Percentiles rank a stretch among this genome's conserved stretches.
Conservation (phyloP, 2,888 invertebrate genomes). For the Hypena proboscidalis region DNA sequence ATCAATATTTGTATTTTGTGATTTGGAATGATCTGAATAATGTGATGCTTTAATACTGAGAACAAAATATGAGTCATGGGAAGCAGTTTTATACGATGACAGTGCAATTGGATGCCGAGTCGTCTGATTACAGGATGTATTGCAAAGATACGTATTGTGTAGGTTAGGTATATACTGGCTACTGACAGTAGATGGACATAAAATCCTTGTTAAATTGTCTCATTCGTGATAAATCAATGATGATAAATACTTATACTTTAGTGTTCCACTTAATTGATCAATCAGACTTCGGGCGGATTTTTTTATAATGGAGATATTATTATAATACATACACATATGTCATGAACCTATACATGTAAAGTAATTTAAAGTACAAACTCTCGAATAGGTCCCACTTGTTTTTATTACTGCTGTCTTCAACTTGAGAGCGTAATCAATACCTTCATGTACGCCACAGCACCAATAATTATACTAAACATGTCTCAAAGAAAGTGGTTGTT, state of each 20-base stretch:
- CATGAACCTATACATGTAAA: not conserved
- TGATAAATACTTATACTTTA: too few relatives aligned
- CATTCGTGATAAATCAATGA: too few relatives aligned
- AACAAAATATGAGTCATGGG: conserved; percentile 7
- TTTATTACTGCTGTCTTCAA: conserved; percentile 4
- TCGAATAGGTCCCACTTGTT: conserved; percentile 24
- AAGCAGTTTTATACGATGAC: conserved; percentile 4
- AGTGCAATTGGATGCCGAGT: conserved; percentile 1
- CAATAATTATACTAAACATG: conserved; percentile 11
- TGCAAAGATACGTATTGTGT: not conserved
- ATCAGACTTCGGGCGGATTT: too few relatives aligned
- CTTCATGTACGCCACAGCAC: conserved; percentile 6
- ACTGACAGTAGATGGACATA: too few relatives aligned
- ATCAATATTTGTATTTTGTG: too few relatives aligned
- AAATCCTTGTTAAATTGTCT: too few relatives aligned
- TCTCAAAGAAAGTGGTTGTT: conserved; percentile 15
- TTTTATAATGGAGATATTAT: too few relatives aligned
- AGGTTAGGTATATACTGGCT: not conserved
- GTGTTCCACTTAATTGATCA: too few relatives aligned
- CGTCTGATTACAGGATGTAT: conserved; percentile 1
- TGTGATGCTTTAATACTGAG: too few relatives aligned
- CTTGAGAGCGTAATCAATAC: conserved; percentile 23
- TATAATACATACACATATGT: too few relatives aligned
- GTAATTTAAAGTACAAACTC: conserved; percentile 1
- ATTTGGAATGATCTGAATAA: too few relatives aligned